Evolutionary conservation across 2,888 invertebrate species (phyloP), one percentile per base, ranked within the genome.

Genomic region (Melikaiella ostensackeni): DNA sequence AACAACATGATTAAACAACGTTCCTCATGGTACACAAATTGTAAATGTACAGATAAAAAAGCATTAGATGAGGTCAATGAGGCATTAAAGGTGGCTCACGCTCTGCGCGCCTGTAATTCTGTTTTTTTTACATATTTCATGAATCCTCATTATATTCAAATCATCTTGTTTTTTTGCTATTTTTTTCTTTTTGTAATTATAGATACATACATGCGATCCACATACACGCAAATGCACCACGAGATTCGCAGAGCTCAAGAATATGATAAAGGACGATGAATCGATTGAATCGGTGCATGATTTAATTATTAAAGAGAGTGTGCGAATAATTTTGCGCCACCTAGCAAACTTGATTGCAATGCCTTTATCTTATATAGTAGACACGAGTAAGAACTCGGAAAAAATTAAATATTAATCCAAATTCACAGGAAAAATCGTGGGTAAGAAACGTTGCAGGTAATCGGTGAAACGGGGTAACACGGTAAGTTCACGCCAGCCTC

Each of bases 1-100:
- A 95, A 95, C 95, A 95, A 93, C 92, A 92, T 92, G 95, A 94
- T 94, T 94, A 90, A 91, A 91, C 91, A 91, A 91, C 91, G 91
- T 91, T 88, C 91, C 90, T 90, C 91, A 91, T 90, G 91, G 91
- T 91, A 91, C 91, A 91, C 90, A 91, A 91, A 91, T 91, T 91
- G 91, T 91, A 91, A 91, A 91, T 91, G 88, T 91, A 91, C 91
- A 91, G 91, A 91, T 91, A 91, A 91, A 91, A 91, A 91, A 91
- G 91, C 91, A 89, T 91, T 90, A 91, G 89, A 91, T 91, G 90
- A 91, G 90, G 90, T 90, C 89, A 91, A 91, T 90, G 91, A 91
- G 91, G 91, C 90, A 90, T 84, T 89, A 88, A 89, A 90, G 89
- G 88, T 91, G 89, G 88, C 91, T 80, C 86, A 87, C 89, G 88